A percentile compares a stretch with the other conserved stretches of the same genome.
These are phyloP conservation scores for Diogma glabrata DNA, from an alignment of 2,888 invertebrate species.

Conservation along the genomic window DNA sequence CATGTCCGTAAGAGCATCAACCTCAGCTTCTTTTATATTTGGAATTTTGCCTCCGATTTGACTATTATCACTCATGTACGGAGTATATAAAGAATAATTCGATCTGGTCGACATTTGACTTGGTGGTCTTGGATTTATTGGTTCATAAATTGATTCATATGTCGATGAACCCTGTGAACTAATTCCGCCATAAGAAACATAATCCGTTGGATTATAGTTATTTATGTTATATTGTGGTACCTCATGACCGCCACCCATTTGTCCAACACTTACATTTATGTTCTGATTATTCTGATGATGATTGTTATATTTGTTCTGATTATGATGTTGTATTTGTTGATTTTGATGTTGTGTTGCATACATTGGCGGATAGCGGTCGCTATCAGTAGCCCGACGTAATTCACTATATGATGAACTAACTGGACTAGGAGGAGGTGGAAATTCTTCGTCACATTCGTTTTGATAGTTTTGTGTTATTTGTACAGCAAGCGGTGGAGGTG, in stretches of 20 bases:
- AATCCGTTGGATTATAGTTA: conserved; percentile 9
- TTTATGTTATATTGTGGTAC: conserved; percentile 8
- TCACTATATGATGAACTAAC: conserved; percentile 87
- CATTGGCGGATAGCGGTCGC: conserved; percentile 35
- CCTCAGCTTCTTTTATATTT: conserved; percentile 63
- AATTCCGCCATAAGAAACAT: conserved; percentile 31
- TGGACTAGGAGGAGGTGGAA: conserved; percentile 75
- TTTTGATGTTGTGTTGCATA: background rate
- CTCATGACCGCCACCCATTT: background rate
- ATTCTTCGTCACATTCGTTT: conserved; percentile 43
- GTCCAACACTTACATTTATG: background rate
- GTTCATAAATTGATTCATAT: conserved; percentile 84
- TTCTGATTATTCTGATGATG: background rate
- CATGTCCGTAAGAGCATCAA: conserved; percentile 79
- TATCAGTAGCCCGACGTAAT: conserved; percentile 65
- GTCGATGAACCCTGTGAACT: conserved; percentile 51
- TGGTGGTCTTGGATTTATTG: conserved; percentile 75
- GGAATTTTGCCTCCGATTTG: conserved; percentile 29
- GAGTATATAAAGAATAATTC: conserved; percentile 55
- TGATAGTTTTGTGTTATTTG: conserved; percentile 6
- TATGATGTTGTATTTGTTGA: background rate
- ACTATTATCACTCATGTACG: conserved; percentile 40
- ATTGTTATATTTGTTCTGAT: background rate
- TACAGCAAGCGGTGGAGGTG: conserved; percentile 12
- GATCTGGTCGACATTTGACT: conserved; percentile 54